These are phyloP conservation scores for Agrotis ipsilon DNA, from an alignment of 2,888 invertebrate species.

Conservation along the genomic window DNA sequence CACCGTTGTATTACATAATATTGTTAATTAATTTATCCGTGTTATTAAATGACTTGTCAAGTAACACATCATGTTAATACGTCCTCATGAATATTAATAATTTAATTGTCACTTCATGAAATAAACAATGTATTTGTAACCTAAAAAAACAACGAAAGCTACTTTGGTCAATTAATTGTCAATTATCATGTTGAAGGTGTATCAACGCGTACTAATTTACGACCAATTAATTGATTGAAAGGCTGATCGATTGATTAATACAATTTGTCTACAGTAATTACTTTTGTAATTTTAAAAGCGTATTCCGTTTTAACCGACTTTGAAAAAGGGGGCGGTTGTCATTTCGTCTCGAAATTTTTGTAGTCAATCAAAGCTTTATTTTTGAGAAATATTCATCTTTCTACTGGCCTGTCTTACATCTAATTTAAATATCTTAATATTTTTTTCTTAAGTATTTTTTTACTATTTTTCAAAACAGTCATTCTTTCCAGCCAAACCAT, in stretches of 20 bases:
- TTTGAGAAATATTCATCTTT: too few species aligned
- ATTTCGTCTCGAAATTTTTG: too few species aligned
- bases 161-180: constrained; percentile 12
- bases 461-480: not conserved
- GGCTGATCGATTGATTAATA: constrained; percentile 6
- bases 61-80: constrained; percentile 17
- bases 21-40: not conserved
- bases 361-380: too few species aligned
- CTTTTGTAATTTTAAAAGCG: not conserved
- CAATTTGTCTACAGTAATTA: not conserved
- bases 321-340: too few species aligned
- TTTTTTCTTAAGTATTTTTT: not conserved
- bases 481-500: not conserved
- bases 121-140: not conserved
- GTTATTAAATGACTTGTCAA: constrained; percentile 1
- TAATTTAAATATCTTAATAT: too few species aligned
- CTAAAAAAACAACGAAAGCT: not conserved
- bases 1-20: not conserved
- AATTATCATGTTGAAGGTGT: constrained; percentile 22
- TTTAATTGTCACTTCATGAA: constrained; percentile 3
- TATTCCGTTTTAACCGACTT: not conserved
- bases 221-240: constrained; percentile 19
- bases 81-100: constrained; percentile 19
- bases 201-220: constrained; percentile 13
- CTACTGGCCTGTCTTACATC: too few species aligned